Base-by-base conservation (phyloP, 2,888 invertebrate species). In the Lochmaea capreae region DNA sequence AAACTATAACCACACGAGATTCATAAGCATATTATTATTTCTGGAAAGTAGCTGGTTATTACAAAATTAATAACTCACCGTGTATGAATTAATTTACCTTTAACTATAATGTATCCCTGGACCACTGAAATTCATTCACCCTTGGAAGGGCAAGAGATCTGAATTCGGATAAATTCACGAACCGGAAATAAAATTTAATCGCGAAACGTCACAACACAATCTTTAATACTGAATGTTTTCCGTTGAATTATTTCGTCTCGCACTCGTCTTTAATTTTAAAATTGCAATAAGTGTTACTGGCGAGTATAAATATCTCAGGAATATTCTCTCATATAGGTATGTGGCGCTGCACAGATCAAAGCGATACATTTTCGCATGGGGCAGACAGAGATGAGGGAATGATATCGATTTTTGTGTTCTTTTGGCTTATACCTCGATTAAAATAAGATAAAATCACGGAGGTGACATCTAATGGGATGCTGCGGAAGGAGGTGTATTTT, bases 241-340 rank as follows among this genome's bases (percentile, higher is more conserved):
- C 63, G 46, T 65, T 61, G 46, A 3, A 4, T 33, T 52, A 63
- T 63, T 62, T 71, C 68, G 71, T 79, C 76, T 68, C 70, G n/a
- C n/a, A 71, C 74, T 71, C 57, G 71, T 73, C 81, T 82, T 82
- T 83, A 84, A 85, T 85, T 84, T 85, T 83, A 84, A 85, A 85
- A 85, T 85, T 84, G 81, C 85, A 78, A 81, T 83, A 81, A 82
- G 80, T 81, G 71, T 76, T 52, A 16, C n/a, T n/a, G 42, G n/a
- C 79, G 83, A 81, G 85, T 85, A 86, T 85, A 87, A 86, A 86
- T 87, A 86, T 85, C 84, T 82, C 57, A 68, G 85, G 84, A 82
- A 84, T 85, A 84, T 82, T 85, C 85, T 85, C 86, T 85, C 66
- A 82, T 81, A 80, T 81, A 80, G 54, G 67, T 73, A 79, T 81